Base-by-base conservation (phyloP, 2,797 vertebrate genomes). In the Sibirionetta formosa region DNA sequence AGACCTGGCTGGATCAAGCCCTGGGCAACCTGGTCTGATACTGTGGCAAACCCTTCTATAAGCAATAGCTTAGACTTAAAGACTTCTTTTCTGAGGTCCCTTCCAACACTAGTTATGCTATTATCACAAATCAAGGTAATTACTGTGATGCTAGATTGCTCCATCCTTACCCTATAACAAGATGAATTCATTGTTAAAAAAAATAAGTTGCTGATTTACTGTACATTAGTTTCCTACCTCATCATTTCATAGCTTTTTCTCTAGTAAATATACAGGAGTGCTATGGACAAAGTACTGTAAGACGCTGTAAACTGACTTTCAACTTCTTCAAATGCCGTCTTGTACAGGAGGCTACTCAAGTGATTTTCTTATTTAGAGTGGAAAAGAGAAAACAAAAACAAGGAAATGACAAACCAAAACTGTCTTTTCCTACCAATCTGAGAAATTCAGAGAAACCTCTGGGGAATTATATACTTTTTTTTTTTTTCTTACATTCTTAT, bases 61-160 rank as follows among this genome's bases (percentile, higher is more conserved):
- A 60, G 46, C 9, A 53, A 9, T 14, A 78, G 50, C 5, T 3
- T 78, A 48, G 23, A 24, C 1, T 38, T 29, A 14, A 35, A 51
- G 29, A 48, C 53, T 44, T 61, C 7, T 24, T 50, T 50, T 50
- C n/a, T 51, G 66, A 63, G n/a, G 24, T 44, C 18, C 19, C 7
- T 85, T 71, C 24, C 56, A 86, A 19, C 27, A 7, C 20, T 36
- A 18, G 6, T 11, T 5, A 5, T 18, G 14, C 26, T 20, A 3
- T 6, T 1, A n/a, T 24, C 18, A 17, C 24, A 14, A 22, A 35
- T 8, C 11, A 53, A 50, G 46, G 27, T 8, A 44, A 10, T 63
- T 64, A 66, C 15, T 3, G 23, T 0, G 2, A 6, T 33, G 36
- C 40, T 16, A 61, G 50, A 44, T 29, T 38, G 8, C 1, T 0